Percentiles rank a stretch among this genome's conserved stretches.
Evolutionary conservation across 2,888 invertebrate species (phyloP).

Genomic region (Phortica okadai): DNA sequence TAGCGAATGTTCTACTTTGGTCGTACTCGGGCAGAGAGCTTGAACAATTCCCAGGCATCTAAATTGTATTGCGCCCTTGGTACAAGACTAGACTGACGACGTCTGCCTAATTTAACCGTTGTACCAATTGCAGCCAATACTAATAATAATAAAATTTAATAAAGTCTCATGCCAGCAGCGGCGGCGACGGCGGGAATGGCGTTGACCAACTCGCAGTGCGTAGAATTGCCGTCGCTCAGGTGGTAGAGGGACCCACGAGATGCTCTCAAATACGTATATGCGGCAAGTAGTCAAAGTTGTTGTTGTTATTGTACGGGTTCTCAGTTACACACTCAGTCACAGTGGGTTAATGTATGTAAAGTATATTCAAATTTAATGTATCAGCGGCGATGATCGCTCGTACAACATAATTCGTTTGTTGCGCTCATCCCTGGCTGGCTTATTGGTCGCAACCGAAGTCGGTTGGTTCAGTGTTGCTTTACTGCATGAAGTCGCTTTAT

Average conservation of each 20-base stretch:
- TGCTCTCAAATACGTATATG: no score
- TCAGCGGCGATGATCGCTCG: conserved; percentile 71
- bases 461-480: conserved; percentile 36
- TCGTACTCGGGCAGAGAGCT: background rate
- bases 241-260: background rate
- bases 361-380: conserved; percentile 76
- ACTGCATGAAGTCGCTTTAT: conserved; percentile 28
- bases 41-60: conserved; percentile 34
- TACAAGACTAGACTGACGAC: background rate
- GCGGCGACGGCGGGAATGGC: background rate
- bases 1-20: background rate
- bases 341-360: conserved; percentile 77
- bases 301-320: background rate
- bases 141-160: conserved; percentile 70
- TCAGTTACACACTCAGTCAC: conserved; percentile 48
- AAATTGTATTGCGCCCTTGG: conserved; percentile 50
- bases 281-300: no score
- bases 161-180: conserved; percentile 47
- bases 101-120: background rate
- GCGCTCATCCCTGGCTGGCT: conserved; percentile 45
- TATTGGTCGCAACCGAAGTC: conserved; percentile 3
- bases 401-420: conserved; percentile 67
- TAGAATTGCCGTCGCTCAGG: background rate
- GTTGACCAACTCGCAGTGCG: background rate
- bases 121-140: conserved; percentile 62